Percentiles rank a stretch among this genome's conserved stretches.
Evolutionary conservation across 2,797 vertebrate genomes (phyloP).

Genomic region (Semotilus atromaculatus): DNA sequence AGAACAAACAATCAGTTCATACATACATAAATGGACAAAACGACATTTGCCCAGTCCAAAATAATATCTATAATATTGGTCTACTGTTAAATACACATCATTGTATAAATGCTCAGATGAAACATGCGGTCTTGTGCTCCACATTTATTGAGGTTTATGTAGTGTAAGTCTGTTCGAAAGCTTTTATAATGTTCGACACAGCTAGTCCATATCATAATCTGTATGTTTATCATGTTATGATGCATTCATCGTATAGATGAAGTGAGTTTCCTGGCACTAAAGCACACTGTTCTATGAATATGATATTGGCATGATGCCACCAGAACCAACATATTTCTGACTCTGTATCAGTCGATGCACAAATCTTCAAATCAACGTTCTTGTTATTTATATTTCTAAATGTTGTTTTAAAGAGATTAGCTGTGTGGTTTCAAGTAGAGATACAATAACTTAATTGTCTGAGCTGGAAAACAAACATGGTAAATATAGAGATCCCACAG

Average conservation of each 20-base stretch:
- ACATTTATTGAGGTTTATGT: not conserved
- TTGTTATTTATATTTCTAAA: not conserved
- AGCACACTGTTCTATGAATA: not conserved
- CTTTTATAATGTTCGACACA: not conserved
- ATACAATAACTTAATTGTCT: not conserved
- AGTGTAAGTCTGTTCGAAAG: not conserved
- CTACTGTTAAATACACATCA: not conserved
- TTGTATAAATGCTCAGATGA: not conserved
- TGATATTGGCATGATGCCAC: slow-evolving; percentile 9
- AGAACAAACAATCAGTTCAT: too few relatives aligned
- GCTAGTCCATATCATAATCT: not conserved
- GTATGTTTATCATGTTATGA: not conserved
- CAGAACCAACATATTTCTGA: not conserved
- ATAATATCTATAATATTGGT: too few relatives aligned
- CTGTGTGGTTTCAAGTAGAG: not conserved
- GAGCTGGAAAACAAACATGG: slow-evolving; percentile 22
- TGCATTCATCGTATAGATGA: not conserved
- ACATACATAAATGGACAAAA: too few relatives aligned
- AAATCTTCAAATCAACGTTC: not conserved
- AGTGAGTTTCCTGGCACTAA: not conserved
- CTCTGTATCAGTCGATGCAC: not conserved
- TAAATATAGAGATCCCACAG: not conserved
- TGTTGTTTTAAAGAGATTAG: not conserved
- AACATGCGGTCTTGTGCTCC: not conserved
- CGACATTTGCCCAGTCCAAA: too few relatives aligned